Conservation (phyloP, 1,140 invertebrate genomes). For the Caenorhabditis remanei region DNA sequence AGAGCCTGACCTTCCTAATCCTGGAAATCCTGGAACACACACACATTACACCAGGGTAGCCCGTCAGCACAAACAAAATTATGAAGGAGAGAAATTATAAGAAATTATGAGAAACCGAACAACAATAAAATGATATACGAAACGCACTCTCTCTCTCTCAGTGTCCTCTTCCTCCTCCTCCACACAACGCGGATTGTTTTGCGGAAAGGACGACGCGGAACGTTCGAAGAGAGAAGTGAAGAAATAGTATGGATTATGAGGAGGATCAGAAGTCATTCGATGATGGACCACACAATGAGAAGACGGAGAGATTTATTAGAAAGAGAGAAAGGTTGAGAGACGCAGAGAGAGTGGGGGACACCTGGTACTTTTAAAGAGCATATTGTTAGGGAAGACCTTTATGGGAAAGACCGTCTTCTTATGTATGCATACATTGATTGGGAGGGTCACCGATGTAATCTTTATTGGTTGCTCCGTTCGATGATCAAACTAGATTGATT, state of each 20-base stretch:
- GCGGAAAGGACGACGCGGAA: conserved; percentile 51
- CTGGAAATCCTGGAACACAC: background rate
- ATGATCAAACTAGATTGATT: conserved; percentile 16
- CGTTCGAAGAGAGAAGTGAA: background rate
- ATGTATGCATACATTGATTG: background rate
- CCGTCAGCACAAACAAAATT: background rate
- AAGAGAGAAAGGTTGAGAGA: background rate
- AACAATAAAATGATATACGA: conserved; percentile 47
- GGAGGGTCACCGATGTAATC: background rate
- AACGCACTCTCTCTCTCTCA: background rate
- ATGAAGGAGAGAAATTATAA: background rate
- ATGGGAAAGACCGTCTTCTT: background rate
- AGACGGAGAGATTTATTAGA: background rate
- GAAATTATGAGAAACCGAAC: conserved; percentile 40
- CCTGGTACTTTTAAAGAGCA: conserved; percentile 34
- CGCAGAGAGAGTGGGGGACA: background rate
- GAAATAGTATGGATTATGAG: background rate
- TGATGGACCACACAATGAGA: conserved; percentile 2
- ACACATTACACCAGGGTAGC: background rate
- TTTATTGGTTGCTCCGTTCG: background rate
- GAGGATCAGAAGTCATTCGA: conserved; percentile 21
- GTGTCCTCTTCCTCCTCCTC: background rate
- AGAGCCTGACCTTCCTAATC: too few species aligned
- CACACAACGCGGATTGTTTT: conserved; percentile 22
- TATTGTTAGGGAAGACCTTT: background rate